Evolutionary conservation across 1,140 invertebrate genomes (phyloP).

Genomic region (Brachionus plicatilis): DNA sequence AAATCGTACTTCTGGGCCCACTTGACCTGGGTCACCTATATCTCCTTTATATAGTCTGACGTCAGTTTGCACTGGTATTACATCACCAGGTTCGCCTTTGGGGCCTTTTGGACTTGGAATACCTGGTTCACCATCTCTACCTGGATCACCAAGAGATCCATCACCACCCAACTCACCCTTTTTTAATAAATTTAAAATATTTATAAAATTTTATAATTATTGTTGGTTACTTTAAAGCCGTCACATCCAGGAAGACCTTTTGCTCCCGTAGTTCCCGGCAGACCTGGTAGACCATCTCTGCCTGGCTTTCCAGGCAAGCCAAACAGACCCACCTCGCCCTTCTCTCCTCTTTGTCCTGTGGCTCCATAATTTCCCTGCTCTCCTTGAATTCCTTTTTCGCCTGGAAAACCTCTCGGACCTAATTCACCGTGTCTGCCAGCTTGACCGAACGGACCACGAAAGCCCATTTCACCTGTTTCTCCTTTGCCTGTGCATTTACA

Average conservation of each 20-base stretch:
- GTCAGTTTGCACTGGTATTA: not conserved
- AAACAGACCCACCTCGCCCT: constrained; percentile 42
- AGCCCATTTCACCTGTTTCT: constrained; percentile 59
- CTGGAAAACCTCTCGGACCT: not conserved
- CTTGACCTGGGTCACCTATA: not conserved
- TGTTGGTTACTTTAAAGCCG: constrained; percentile 23
- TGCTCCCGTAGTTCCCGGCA: not conserved
- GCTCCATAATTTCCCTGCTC: constrained; percentile 4
- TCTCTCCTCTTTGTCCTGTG: constrained; percentile 30
- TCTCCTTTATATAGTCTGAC: constrained; percentile 16
- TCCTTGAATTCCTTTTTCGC: not conserved
- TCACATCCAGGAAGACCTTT: constrained; percentile 34
- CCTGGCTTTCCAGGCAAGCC: constrained; percentile 25
- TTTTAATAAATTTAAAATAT: not conserved
- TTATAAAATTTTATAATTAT: not conserved
- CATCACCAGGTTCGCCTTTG: constrained; percentile 21
- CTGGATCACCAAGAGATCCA: constrained; percentile 15
- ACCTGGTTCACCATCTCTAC: constrained; percentile 22
- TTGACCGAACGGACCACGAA: constrained; percentile 55
- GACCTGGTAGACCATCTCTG: constrained; percentile 8
- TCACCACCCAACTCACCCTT: not conserved
- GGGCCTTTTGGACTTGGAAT: not conserved
- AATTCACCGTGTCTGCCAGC: constrained; percentile 43
- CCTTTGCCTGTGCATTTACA: constrained; percentile 40
- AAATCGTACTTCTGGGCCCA: not conserved